A percentile compares a stretch with the other conserved stretches of the same genome.
Conservation (phyloP, 2,888 invertebrate genomes). For the Andrena trimmerana region DNA sequence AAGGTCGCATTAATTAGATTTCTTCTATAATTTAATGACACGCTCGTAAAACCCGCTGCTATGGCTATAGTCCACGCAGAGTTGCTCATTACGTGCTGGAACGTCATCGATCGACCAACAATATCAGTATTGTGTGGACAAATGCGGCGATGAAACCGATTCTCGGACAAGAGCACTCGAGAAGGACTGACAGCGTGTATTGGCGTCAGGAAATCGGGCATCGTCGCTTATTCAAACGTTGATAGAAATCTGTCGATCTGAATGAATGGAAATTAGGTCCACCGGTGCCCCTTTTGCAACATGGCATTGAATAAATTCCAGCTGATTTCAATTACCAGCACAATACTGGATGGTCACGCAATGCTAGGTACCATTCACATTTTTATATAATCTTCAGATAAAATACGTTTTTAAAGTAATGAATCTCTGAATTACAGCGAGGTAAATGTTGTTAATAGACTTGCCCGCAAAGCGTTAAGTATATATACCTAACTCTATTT, state of each 20-base stretch:
- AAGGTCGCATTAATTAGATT: constrained; percentile 27
- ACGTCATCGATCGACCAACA: constrained; percentile 43
- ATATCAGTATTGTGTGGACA: constrained; percentile 38
- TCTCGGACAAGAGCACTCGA: constrained; percentile 28
- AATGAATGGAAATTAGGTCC: not conserved
- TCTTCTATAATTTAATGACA: constrained; percentile 25
- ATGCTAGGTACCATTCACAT: no score
- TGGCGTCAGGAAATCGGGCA: not conserved
- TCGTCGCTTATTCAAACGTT: not conserved
- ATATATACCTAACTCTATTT: no score
- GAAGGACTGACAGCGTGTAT: constrained; percentile 18
- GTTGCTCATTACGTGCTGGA: constrained; percentile 9
- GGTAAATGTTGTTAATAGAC: no score
- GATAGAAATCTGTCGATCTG: not conserved
- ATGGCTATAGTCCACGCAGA: not conserved
- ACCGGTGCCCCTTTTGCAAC: no score
- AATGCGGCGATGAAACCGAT: constrained; percentile 53
- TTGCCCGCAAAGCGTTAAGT: no score
- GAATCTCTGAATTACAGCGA: no score
- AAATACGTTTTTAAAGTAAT: no score
- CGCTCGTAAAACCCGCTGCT: not conserved
- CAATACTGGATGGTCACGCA: no score
- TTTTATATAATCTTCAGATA: no score
- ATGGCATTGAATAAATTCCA: no score
- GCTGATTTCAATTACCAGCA: no score